These are phyloP conservation scores for Poecilus cupreus DNA, from an alignment of 2,888 invertebrate genomes.

Conservation along the genomic window DNA sequence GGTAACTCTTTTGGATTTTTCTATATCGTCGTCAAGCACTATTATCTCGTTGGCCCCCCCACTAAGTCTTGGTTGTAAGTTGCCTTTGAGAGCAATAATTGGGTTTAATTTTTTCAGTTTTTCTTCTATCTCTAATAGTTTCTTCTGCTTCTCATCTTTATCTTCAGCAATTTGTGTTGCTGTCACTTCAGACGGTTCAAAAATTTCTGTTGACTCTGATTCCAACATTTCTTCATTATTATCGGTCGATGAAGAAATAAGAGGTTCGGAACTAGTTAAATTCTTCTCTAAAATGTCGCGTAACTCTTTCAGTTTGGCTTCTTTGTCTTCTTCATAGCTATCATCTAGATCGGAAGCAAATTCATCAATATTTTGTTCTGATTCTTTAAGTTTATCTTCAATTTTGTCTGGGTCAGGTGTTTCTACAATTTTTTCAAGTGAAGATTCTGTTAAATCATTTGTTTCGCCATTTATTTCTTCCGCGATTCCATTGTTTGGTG, in stretches of 20 bases:
- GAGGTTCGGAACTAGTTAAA: background rate
- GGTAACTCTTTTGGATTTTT: slow-evolving; percentile 77
- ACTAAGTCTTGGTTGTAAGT: slow-evolving; percentile 74
- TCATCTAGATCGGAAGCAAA: slow-evolving; percentile 32
- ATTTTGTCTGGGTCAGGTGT: slow-evolving; percentile 50
- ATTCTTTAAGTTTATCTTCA: background rate
- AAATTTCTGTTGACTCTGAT: background rate
- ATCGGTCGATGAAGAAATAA: background rate
- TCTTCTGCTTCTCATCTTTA: slow-evolving; percentile 65
- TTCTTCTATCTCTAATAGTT: slow-evolving; percentile 69
- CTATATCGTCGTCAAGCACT: slow-evolving; percentile 76
- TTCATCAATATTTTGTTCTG: background rate
- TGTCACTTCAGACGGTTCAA: slow-evolving; percentile 41
- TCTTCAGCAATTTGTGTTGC: background rate
- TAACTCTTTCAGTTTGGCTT: slow-evolving; percentile 55
- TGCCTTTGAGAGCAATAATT: slow-evolving; percentile 58
- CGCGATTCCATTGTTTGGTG: background rate
- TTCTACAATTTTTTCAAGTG: slow-evolving; percentile 63
- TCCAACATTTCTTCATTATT: slow-evolving; percentile 27
- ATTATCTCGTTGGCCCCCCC: slow-evolving; percentile 77
- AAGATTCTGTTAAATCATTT: slow-evolving; percentile 57
- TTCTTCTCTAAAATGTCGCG: slow-evolving; percentile 33
- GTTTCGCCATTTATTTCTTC: no score
- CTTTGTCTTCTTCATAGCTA: slow-evolving; percentile 35
- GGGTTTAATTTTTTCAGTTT: slow-evolving; percentile 64